Conservation (phyloP, 2,888 invertebrate genomes). For the Polydrusus cervinus region DNA sequence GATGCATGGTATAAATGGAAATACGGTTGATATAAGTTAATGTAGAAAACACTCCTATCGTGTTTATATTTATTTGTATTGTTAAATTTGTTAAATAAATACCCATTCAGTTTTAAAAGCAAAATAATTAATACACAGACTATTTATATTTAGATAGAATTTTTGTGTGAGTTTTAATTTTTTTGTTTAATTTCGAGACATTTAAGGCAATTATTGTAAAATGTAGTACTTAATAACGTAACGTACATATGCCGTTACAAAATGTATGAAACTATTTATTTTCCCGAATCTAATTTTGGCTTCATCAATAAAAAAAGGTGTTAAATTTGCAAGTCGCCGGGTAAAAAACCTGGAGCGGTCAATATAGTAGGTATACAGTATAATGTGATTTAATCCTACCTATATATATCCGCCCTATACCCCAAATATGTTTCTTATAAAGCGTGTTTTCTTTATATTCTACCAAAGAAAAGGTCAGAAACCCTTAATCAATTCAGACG, state of each 20-base stretch:
- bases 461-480: not conserved
- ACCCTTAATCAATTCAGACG: not conserved
- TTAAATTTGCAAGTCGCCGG: slow-evolving; percentile 23
- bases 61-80: not conserved
- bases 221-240: too few species aligned
- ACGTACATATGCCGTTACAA: not conserved
- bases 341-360: slow-evolving; percentile 5
- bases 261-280: not conserved
- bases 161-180: too few species aligned
- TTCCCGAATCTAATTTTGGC: slow-evolving; percentile 12
- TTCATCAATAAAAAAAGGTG: slow-evolving; percentile 8
- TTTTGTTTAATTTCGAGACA: too few species aligned
- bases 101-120: too few species aligned
- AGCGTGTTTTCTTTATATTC: not conserved
- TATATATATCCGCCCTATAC: not conserved
- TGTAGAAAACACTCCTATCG: not conserved
- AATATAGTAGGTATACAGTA: not conserved
- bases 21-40: slow-evolving; percentile 20
- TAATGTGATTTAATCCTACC: not conserved
- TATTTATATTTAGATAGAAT: too few species aligned
- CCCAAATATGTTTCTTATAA: not conserved
- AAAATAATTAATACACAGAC: too few species aligned
- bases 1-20: slow-evolving; percentile 13
- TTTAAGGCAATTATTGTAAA: too few species aligned
- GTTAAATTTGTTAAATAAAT: not conserved